A percentile compares a stretch with the other conserved stretches of the same genome.
Conservation (phyloP, 2,797 vertebrate genomes). For the Pantherophis vulpinus region DNA sequence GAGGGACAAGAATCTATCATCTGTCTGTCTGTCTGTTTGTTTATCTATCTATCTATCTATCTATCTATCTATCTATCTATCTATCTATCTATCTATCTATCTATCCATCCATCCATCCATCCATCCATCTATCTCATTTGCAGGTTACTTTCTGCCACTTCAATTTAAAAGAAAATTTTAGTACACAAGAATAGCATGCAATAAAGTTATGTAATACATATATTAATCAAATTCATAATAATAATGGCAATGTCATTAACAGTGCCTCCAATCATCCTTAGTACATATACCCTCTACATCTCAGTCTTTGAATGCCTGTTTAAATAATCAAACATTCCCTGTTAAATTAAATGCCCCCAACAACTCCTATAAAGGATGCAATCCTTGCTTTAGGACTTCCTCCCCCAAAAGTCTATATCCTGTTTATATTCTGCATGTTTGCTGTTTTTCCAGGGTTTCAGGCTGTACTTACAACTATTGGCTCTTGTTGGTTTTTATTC, state of each 20-base stretch:
- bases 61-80: not conserved
- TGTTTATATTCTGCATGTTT: not conserved
- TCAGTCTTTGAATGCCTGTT: not conserved
- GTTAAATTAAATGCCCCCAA: not conserved
- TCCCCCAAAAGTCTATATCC: not conserved
- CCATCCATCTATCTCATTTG: not conserved
- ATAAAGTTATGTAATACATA: not conserved
- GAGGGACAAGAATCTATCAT: not conserved
- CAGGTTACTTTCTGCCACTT: not conserved
- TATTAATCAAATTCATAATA: not conserved
- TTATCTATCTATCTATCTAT: too few relatives aligned
- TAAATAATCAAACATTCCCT: not conserved
- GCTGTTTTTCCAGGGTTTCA: not conserved
- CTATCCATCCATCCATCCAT: accelerated
- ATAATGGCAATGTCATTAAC: not conserved
- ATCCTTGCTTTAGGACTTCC: not conserved
- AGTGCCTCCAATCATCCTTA: not conserved
- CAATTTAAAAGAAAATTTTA: not conserved
- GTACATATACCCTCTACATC: not conserved
- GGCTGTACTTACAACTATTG: not conserved
- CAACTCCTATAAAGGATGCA: not conserved
- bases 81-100: too few relatives aligned
- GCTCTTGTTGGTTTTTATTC: not conserved
- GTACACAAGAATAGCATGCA: not conserved
- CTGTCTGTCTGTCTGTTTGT: not conserved